Conservation (phyloP, 2,797 vertebrate genomes). For the Acanthornis magna region DNA sequence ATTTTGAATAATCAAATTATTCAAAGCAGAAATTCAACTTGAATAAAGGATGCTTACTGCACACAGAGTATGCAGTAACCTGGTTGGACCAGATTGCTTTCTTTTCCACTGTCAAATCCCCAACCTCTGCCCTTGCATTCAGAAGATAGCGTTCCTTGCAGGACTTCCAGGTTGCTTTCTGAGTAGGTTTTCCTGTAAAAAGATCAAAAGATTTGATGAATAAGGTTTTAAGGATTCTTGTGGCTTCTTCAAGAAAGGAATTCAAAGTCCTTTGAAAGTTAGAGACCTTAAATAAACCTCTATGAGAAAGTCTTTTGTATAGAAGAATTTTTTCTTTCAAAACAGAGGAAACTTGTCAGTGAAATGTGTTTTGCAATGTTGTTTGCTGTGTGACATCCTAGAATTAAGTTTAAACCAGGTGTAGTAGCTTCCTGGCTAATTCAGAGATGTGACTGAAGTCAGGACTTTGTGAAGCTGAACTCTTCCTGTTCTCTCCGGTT, state of each 20-base stretch:
- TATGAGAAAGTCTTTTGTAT: background rate
- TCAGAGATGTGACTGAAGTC: background rate
- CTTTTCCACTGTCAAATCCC: background rate
- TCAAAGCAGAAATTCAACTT: background rate
- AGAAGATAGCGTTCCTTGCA: background rate
- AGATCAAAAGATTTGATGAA: background rate
- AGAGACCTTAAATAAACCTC: background rate
- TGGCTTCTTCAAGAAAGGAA: background rate
- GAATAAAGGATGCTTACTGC: background rate
- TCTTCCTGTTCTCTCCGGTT: background rate
- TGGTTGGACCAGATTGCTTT: background rate
- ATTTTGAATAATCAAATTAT: background rate
- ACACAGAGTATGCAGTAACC: background rate
- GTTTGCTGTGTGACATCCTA: background rate
- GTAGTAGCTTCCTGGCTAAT: background rate
- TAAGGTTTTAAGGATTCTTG: background rate
- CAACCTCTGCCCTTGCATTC: background rate
- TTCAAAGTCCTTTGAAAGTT: background rate
- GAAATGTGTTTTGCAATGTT: background rate
- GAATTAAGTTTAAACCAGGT: background rate
- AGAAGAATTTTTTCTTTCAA: background rate
- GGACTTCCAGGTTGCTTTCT: background rate
- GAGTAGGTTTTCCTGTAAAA: background rate
- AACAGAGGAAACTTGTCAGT: background rate
- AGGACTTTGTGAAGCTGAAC: background rate